A percentile compares a stretch with the other conserved stretches of the same genome.
Evolutionary conservation across 2,888 invertebrate species (phyloP).

Genomic region (Lycocerus yunnanus): DNA sequence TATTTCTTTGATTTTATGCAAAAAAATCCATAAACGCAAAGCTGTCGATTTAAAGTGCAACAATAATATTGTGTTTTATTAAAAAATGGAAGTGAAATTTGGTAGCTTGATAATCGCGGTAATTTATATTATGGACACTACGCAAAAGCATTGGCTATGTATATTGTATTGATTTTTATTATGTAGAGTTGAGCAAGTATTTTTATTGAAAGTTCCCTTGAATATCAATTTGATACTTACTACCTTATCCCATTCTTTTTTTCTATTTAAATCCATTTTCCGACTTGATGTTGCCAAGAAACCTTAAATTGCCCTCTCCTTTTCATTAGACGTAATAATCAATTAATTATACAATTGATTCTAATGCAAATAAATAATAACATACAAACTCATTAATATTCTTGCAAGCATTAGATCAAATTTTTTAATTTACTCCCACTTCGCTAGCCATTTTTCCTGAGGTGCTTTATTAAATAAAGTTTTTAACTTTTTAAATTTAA

Average conservation of each 20-base stretch:
- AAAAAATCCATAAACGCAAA: not conserved
- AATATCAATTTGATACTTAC: conserved; percentile 17
- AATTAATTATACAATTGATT: not conserved
- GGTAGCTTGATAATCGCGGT: not conserved
- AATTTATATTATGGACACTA: conserved; percentile 12
- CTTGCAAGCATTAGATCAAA: not conserved
- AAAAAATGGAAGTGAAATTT: not conserved
- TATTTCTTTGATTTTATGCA: not conserved
- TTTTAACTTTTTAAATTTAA: not conserved
- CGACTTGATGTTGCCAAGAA: not conserved
- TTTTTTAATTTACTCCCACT: not conserved
- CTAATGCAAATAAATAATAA: not conserved
- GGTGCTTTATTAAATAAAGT: not conserved
- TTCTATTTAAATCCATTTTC: conserved; percentile 1
- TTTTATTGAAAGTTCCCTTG: conserved; percentile 18
- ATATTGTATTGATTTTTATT: conserved; percentile 26
- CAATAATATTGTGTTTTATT: not conserved
- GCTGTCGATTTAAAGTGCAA: not conserved
- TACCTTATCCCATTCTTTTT: conserved; percentile 15
- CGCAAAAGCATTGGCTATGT: conserved; percentile 11
- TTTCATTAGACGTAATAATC: not conserved
- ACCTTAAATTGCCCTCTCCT: not conserved
- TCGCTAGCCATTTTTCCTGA: not conserved
- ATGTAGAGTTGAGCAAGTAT: conserved; percentile 25
- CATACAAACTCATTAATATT: not conserved